phyloP scores from a whole-genome alignment of 2,113 vertebrate genomes.

The Aleadryas rufinucha region DNA sequence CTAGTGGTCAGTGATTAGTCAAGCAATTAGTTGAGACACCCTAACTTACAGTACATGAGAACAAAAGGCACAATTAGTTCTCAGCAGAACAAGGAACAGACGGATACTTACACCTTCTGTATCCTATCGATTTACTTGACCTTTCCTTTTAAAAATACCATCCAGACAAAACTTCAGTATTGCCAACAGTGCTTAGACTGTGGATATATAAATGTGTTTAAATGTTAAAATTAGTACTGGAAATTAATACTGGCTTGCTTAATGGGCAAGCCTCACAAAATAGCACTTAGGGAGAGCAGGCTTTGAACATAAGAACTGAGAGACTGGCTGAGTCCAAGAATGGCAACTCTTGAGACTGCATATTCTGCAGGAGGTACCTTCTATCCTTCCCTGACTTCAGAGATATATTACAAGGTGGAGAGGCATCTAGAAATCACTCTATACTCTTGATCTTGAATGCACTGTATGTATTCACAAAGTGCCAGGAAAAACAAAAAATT shows the following conservation, averaged over 20 bases:
- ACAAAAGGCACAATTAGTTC: not conserved
- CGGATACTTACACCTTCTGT: not conserved
- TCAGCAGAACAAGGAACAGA: constrained; percentile 39
- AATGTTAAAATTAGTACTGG: not conserved
- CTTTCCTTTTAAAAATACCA: not conserved
- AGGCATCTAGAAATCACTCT: not conserved
- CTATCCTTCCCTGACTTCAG: not conserved
- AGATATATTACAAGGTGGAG: not conserved
- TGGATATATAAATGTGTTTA: not conserved
- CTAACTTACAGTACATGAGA: not conserved
- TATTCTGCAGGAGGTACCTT: not conserved
- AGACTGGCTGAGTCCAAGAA: not conserved
- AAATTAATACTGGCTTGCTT: not conserved
- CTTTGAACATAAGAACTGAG: not conserved
- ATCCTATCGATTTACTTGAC: not conserved
- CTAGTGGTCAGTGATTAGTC: not conserved
- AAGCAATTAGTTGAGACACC: constrained; percentile 1
- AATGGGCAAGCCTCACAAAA: not conserved
- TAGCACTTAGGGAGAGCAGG: not conserved
- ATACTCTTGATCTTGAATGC: not conserved
- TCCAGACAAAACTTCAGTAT: constrained; percentile 1
- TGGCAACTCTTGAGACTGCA: not conserved
- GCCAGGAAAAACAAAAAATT: not conserved
- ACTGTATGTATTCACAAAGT: not conserved
- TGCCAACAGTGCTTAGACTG: not conserved